A percentile compares a stretch with the other conserved stretches of the same genome.
Conservation (phyloP, 1,140 invertebrate species). For the Trichonephila clavata region DNA sequence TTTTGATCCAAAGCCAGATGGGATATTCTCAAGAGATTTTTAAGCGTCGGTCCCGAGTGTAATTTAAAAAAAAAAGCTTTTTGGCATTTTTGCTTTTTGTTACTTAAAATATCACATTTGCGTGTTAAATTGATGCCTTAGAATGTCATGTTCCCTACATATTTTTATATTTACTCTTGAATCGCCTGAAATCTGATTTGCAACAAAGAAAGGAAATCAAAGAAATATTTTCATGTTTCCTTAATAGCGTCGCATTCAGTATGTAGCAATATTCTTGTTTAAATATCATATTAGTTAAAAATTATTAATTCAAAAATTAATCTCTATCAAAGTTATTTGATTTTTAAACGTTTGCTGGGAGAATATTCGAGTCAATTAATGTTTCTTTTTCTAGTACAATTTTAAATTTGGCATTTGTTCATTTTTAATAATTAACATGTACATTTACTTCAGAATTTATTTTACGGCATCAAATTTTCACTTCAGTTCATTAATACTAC, state of each 20-base stretch:
- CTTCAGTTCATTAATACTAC: too few species aligned
- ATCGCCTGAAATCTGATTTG: not conserved
- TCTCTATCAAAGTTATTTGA: too few species aligned
- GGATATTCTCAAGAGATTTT: constrained; percentile 27
- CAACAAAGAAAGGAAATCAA: not conserved
- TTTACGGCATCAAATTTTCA: too few species aligned
- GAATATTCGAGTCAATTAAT: too few species aligned
- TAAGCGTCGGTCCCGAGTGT: not conserved
- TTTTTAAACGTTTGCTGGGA: too few species aligned
- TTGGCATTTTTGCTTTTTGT: not conserved
- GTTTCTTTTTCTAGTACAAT: too few species aligned
- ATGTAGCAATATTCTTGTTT: not conserved
- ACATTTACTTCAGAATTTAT: too few species aligned
- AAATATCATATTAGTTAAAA: too few species aligned
- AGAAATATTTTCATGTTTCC: not conserved
- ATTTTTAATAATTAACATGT: too few species aligned
- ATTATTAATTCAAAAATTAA: too few species aligned
- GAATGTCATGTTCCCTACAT: not conserved
- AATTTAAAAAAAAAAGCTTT: not conserved
- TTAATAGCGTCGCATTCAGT: not conserved
- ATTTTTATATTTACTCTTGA: not conserved
- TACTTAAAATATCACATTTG: constrained; percentile 17
- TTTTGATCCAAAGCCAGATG: constrained; percentile 56
- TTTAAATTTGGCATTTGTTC: too few species aligned
- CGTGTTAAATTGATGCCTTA: not conserved